Evolutionary conservation across 2,888 invertebrate species (phyloP).

Genomic region (Lydus trimaculatus): DNA sequence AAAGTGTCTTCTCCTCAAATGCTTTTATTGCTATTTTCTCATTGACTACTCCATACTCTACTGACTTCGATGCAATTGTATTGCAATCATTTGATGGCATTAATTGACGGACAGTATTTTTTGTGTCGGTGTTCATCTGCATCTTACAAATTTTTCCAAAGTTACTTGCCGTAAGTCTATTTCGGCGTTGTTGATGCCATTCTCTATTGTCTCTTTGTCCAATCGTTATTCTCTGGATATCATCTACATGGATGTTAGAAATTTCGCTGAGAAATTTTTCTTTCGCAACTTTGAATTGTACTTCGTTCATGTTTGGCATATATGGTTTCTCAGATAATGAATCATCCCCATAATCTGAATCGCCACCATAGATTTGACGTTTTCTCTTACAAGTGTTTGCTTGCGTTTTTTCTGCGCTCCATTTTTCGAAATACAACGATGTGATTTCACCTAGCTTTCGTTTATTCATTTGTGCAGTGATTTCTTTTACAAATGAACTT

Average conservation of each 20-base stretch:
- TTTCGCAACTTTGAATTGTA: not conserved
- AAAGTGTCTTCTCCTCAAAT: slow-evolving; percentile 23
- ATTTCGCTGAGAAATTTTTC: not conserved
- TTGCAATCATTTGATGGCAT: not conserved
- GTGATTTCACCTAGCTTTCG: not conserved
- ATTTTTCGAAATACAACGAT: not conserved
- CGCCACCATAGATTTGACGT: slow-evolving; percentile 11
- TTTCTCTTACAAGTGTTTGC: not conserved
- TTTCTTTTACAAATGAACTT: slow-evolving; percentile 7
- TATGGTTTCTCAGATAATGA: not conserved
- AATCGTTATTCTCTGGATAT: not conserved
- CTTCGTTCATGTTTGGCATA: not conserved
- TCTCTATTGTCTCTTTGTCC: not conserved
- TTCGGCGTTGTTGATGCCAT: not conserved
- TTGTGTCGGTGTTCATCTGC: not conserved
- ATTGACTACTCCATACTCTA: slow-evolving; percentile 20
- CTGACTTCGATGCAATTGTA: not conserved
- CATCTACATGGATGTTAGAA: not conserved
- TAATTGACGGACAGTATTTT: not conserved
- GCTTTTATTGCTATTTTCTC: slow-evolving; percentile 25
- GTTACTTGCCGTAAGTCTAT: not conserved
- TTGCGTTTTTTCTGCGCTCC: not conserved
- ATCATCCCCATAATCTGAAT: not conserved
- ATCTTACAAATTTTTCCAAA: slow-evolving; percentile 6
- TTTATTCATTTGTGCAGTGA: slow-evolving; percentile 11